A percentile compares a stretch with the other conserved stretches of the same genome.
Evolutionary conservation across 2,888 invertebrate species (phyloP).

Genomic region (Hydriomena furcata): DNA sequence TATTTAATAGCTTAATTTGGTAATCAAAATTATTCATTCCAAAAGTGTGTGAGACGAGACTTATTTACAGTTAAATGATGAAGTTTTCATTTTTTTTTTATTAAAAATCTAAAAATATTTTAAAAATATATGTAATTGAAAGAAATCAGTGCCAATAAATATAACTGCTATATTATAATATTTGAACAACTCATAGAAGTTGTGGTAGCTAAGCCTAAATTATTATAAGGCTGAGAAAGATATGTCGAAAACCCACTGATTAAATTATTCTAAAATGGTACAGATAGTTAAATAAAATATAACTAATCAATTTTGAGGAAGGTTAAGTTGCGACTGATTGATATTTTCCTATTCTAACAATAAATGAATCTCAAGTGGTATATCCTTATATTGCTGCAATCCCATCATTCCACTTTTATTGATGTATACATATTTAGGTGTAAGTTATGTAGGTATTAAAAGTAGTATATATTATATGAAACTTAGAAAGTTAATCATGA

Average conservation of each 20-base stretch:
- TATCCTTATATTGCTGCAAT: conserved; percentile 3
- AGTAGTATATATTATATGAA: background rate
- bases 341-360: conserved; percentile 1
- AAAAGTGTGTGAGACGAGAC: background rate
- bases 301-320: background rate
- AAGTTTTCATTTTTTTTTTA: no score
- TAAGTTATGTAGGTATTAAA: background rate
- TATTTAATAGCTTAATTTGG: no score
- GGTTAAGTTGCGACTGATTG: conserved; percentile 7
- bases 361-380: conserved; percentile 14
- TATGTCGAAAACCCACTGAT: conserved; percentile 22
- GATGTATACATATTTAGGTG: background rate
- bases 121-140: conserved; percentile 12
- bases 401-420: conserved; percentile 12
- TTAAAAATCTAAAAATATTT: no score
- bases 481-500: conserved; percentile 3
- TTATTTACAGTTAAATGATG: no score
- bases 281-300: background rate
- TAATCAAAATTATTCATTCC: no score
- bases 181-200: background rate
- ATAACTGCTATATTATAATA: background rate
- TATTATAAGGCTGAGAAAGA: conserved; percentile 5
- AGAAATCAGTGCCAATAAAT: conserved; percentile 14
- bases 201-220: conserved; percentile 9
- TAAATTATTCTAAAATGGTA: conserved; percentile 13